Evolutionary conservation across 2,113 vertebrate species (phyloP).

Genomic region (Rhynchopsitta pachyrhyncha): DNA sequence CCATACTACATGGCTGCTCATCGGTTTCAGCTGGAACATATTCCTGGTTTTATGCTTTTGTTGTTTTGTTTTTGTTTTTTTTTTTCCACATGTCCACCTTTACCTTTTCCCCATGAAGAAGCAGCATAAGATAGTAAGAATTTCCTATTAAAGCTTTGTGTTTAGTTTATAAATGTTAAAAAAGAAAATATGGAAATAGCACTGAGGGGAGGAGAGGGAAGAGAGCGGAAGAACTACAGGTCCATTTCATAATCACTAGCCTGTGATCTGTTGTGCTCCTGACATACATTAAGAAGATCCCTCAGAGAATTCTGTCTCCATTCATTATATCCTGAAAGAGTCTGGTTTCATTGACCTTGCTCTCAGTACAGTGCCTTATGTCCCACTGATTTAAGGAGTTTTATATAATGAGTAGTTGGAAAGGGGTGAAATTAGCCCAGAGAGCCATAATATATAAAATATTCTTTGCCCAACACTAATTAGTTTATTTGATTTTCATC

Average conservation of each 20-base stretch:
- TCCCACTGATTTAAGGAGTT: slow-evolving; percentile 44
- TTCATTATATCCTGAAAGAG: slow-evolving; percentile 36
- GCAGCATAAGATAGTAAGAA: neutral
- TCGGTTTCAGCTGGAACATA: neutral
- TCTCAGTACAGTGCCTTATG: slow-evolving; percentile 15
- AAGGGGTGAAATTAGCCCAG: slow-evolving; percentile 43
- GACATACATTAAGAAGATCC: slow-evolving; percentile 22
- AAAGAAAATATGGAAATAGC: neutral
- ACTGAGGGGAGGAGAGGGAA: neutral
- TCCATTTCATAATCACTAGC: neutral
- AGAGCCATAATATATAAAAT: slow-evolving; percentile 18
- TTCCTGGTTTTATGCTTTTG: neutral
- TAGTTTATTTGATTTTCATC: slow-evolving; percentile 55
- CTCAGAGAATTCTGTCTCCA: slow-evolving; percentile 52
- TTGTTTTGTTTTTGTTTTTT: neutral
- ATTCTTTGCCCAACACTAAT: slow-evolving; percentile 46
- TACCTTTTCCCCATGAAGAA: neutral
- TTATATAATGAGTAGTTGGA: neutral
- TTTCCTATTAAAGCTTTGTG: fast-evolving
- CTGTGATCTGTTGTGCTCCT: slow-evolving; percentile 27
- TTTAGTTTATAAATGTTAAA: neutral
- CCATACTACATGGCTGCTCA: neutral
- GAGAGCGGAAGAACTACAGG: neutral
- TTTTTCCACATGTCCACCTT: neutral
- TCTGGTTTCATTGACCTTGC: slow-evolving; percentile 51